Evolutionary conservation across 2,797 vertebrate species (phyloP).

Genomic region (Enteromius afrohamiltoni): DNA sequence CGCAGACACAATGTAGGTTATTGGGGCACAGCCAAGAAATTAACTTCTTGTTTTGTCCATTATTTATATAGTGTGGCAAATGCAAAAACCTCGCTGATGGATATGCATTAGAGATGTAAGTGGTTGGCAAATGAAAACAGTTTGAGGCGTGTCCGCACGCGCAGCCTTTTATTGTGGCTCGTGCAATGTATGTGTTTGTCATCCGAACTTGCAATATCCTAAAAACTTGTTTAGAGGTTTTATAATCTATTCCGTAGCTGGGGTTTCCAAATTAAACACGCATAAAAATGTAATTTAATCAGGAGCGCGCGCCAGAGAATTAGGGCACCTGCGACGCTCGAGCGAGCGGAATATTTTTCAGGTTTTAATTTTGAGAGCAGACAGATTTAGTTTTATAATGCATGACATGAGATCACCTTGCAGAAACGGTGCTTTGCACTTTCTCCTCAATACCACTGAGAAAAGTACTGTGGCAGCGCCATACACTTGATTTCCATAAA

Average conservation of each 20-base stretch:
- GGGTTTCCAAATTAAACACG: conserved; percentile 3
- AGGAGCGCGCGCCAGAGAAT: background rate
- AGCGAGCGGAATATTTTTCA: background rate
- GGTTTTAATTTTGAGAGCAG: conserved; percentile 30
- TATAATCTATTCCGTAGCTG: background rate
- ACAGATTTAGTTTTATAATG: conserved; percentile 2
- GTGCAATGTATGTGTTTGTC: background rate
- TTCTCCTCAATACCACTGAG: background rate
- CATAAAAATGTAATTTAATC: conserved; percentile 17
- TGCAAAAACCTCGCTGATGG: background rate
- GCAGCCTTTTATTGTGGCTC: background rate
- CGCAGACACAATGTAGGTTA: conserved; percentile 35
- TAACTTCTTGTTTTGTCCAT: background rate
- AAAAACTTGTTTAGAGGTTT: background rate
- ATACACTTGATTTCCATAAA: background rate
- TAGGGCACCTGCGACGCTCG: background rate
- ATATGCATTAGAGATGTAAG: background rate
- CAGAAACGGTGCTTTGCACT: background rate
- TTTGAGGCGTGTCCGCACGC: conserved; percentile 17
- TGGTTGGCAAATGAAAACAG: background rate
- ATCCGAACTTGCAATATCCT: background rate
- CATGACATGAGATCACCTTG: conserved; percentile 23
- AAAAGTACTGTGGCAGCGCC: background rate
- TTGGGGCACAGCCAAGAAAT: conserved; percentile 25
- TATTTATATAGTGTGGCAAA: background rate